phyloP scores from a whole-genome alignment of 2,113 vertebrate genomes.

The Aythya baeri region DNA sequence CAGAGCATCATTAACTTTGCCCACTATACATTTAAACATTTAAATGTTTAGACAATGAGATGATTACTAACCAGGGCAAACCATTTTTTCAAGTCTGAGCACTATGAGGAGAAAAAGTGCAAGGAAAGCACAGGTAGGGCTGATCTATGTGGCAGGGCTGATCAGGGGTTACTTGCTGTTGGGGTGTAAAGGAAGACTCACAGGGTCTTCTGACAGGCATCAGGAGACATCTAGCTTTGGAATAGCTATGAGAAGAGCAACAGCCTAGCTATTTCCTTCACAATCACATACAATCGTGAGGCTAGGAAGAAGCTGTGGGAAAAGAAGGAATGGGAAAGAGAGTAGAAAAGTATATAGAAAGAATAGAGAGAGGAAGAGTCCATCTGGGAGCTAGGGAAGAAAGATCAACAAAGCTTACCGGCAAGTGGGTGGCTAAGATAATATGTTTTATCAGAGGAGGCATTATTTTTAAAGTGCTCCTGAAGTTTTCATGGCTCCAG shows the following conservation, averaged over 20 bases:
- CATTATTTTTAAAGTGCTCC: slow-evolving; percentile 60
- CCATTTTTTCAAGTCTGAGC: not conserved
- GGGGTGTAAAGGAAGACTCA: not conserved
- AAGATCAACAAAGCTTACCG: slow-evolving; percentile 18
- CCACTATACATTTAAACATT: not conserved
- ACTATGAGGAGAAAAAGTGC: not conserved
- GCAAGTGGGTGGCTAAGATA: slow-evolving; percentile 5
- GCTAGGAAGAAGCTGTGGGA: not conserved
- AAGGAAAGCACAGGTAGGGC: not conserved
- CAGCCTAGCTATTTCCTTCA: not conserved
- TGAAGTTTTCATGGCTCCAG: slow-evolving; percentile 43
- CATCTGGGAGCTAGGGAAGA: not conserved
- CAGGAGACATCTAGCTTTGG: not conserved
- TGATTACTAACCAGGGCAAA: not conserved
- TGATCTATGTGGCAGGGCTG: not conserved
- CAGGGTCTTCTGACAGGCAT: not conserved
- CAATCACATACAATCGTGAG: not conserved
- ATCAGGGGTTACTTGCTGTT: not conserved
- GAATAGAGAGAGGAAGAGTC: not conserved
- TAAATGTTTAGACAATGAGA: not conserved
- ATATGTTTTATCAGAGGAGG: not conserved
- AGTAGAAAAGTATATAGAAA: not conserved
- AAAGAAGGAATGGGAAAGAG: not conserved
- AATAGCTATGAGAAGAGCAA: not conserved
- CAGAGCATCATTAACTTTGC: not conserved